Percentiles rank a stretch among this genome's conserved stretches.
Conservation (phyloP, 2,797 vertebrate species). For the Pagetopsis macropterus region DNA sequence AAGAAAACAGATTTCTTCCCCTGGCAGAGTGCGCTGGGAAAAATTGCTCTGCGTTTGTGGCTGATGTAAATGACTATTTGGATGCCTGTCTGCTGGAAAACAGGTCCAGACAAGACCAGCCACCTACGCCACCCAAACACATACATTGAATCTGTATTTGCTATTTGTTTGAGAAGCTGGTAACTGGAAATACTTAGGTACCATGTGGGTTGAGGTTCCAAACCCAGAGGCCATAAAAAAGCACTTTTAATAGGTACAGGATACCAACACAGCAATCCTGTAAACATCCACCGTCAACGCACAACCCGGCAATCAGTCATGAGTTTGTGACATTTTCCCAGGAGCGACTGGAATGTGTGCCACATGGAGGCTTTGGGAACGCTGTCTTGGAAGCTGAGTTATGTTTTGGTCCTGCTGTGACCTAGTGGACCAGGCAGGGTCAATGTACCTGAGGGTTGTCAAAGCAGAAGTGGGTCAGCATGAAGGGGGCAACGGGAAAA, state of each 20-base stretch:
- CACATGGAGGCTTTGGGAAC: constrained; percentile 63
- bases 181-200: constrained; percentile 31
- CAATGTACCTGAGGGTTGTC: constrained; percentile 72
- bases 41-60: constrained; percentile 28
- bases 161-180: constrained; percentile 33
- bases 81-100: constrained; percentile 29
- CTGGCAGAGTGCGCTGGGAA: constrained; percentile 39
- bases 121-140: constrained; percentile 21
- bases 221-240: constrained; percentile 23
- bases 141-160: constrained; percentile 15
- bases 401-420: constrained; percentile 76
- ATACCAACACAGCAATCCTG: constrained; percentile 27
- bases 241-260: constrained; percentile 27
- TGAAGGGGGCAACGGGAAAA: constrained; percentile 51
- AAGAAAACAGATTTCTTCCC: constrained; percentile 50
- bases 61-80: constrained; percentile 37
- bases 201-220: constrained; percentile 11
- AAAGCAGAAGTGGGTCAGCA: constrained; percentile 78
- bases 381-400: constrained; percentile 51
- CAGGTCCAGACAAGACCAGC: constrained; percentile 27
- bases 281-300: constrained; percentile 44
- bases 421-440: constrained; percentile 66
- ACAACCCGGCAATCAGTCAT: constrained; percentile 41
- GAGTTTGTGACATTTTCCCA: constrained; percentile 70
- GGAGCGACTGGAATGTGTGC: constrained; percentile 69